Conservation (phyloP, 2,888 invertebrate species). For the Drosophila siamana region DNA sequence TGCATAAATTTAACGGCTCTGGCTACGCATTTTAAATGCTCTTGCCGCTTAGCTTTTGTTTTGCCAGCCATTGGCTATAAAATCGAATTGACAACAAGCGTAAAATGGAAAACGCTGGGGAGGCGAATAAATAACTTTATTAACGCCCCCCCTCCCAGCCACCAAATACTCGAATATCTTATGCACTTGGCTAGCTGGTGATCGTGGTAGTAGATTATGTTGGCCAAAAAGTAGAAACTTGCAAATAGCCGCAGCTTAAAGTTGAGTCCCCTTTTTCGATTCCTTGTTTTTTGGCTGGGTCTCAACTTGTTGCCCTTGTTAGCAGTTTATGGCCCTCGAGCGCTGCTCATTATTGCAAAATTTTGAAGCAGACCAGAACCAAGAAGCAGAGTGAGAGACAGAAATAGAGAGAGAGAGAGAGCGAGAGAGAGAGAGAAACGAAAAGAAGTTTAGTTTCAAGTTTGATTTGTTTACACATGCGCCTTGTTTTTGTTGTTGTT, state of each 20-base stretch:
- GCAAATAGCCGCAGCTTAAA: conserved; percentile 52
- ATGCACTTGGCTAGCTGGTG: conserved; percentile 1
- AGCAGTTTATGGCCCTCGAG: conserved; percentile 57
- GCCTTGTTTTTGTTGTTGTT: conserved; percentile 49
- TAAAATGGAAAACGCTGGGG: background rate
- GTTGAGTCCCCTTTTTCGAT: conserved; percentile 26
- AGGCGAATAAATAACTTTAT: conserved; percentile 10
- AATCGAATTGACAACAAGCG: conserved; percentile 56
- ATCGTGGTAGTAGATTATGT: background rate
- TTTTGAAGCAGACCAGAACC: conserved; percentile 35
- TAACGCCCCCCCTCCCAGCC: background rate
- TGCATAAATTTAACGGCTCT: conserved; percentile 67
- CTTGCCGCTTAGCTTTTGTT: conserved; percentile 40
- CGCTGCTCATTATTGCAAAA: conserved; percentile 71
- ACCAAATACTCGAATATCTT: conserved; percentile 6
- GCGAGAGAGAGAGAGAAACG: background rate
- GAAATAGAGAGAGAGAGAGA: background rate
- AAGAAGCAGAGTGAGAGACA: too few species aligned
- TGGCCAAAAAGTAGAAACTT: background rate
- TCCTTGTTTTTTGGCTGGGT: conserved; percentile 23
- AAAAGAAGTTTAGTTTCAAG: conserved; percentile 67
- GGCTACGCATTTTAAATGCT: conserved; percentile 66
- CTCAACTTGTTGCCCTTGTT: conserved; percentile 68
- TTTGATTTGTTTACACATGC: conserved; percentile 75
- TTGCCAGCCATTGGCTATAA: conserved; percentile 45